Conservation (phyloP, 2,113 vertebrate species). For the Brevimyrus niger region DNA sequence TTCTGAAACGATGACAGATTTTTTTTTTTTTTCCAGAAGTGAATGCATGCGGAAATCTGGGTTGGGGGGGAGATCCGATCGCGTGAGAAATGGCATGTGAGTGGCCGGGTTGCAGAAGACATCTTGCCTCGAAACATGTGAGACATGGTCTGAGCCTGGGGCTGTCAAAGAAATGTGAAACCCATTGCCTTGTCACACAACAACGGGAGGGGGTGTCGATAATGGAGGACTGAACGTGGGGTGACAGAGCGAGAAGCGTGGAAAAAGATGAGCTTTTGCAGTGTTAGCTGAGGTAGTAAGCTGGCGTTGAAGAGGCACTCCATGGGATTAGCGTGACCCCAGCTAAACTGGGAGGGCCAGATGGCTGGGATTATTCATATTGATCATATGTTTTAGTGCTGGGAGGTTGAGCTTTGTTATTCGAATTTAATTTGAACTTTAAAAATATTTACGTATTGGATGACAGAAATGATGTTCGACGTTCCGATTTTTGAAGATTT, state of each 20-base stretch:
- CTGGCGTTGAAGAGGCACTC: neutral
- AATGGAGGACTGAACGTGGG: neutral
- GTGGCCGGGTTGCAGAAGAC: neutral
- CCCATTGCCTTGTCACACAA: neutral
- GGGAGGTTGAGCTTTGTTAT: neutral
- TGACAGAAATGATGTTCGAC: too few species aligned
- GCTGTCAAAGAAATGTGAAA: neutral
- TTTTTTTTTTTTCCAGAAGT: slow-evolving; percentile 1
- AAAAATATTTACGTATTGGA: neutral
- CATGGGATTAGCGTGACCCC: neutral
- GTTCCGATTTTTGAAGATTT: too few species aligned
- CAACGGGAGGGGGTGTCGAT: neutral
- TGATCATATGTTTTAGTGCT: neutral
- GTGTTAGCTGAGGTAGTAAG: neutral
- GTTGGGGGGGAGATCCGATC: neutral
- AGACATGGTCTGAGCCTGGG: neutral
- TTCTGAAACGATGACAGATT: slow-evolving; percentile 6
- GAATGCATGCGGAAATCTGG: neutral
- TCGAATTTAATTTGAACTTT: neutral
- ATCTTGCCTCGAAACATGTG: neutral
- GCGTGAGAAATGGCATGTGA: neutral
- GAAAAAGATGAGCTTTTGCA: neutral
- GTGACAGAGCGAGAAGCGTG: neutral
- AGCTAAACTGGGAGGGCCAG: neutral
- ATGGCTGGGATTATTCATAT: too few species aligned